Base-by-base conservation (phyloP, 2,113 vertebrate genomes). In the Tringa solitaria region DNA sequence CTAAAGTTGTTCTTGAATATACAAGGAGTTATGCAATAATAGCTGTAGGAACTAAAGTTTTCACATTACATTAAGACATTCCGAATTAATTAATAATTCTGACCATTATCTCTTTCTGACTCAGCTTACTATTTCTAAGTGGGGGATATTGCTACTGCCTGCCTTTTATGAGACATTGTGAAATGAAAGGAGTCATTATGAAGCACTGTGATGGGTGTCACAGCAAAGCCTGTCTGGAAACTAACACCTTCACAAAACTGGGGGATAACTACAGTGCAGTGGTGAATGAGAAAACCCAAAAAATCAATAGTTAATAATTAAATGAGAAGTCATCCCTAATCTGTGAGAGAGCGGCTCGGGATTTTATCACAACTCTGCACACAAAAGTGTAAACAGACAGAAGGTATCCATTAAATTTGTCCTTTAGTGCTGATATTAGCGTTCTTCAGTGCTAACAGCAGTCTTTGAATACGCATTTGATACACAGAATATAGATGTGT, bases 301-400 rank as follows among this genome's bases (percentile, higher is more conserved):
- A 70, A 0, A 6, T n/a, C 46, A 28, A 41, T 12, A 81, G 20
- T 8, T 54, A 56, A 22, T 84, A 14, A 51, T 32, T 24, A 30
- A 65, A 32, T 35, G 20, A 79, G 35, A 33, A 6, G 7, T 75
- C 27, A 46, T 33, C 43, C 37, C 27, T 39, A 32, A 30, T 48
- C 17, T 45, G 14, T 84, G n/a, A 81, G 21, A 87, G 17, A 35
- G n/a, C 45, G 30, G 24, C n/a, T 83, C 33, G 59, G 53, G 37
- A 27, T 84, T 73, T 84, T 43, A 19, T 63, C 12, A 14, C 32
- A 76, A 61, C 0, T 0, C 35, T 56, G 12, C 3, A 3, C 26
- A 53, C 4, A 72, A 79, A 76, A 84, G 6, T 19, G 60, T 23
- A 23, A 23, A 50, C 43, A 41, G 23, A 14, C 16, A 39, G 82